Percentiles rank a stretch among this genome's conserved stretches.
These are phyloP conservation scores for Olivierus martensii DNA, from an alignment of 1,140 invertebrate species.

Conservation along the genomic window DNA sequence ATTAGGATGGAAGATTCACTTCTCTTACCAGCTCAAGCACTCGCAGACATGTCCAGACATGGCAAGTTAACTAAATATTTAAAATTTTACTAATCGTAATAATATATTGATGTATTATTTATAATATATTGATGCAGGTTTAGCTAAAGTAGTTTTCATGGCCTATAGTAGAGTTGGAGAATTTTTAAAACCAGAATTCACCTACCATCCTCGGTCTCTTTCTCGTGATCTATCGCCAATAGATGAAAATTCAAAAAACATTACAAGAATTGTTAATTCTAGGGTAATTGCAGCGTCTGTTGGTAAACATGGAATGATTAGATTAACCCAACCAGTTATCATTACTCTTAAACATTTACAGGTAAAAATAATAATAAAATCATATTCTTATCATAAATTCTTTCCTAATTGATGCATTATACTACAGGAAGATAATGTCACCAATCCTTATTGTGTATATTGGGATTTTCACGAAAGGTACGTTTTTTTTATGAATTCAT, in stretches of 20 bases:
- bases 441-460: constrained; percentile 82
- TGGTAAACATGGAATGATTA: constrained; percentile 11
- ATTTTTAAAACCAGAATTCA: constrained; percentile 14
- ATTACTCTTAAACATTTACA: constrained; percentile 43
- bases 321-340: constrained; percentile 12
- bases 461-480: constrained; percentile 71
- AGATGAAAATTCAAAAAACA: constrained; percentile 15
- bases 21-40: constrained; percentile 18
- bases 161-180: constrained; percentile 18
- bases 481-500: neutral
- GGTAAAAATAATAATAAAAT: no score
- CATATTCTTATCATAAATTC: no score
- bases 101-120: neutral
- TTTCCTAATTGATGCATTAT: neutral
- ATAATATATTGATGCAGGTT: constrained; percentile 8
- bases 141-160: constrained; percentile 19
- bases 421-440: constrained; percentile 54
- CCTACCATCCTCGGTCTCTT: neutral
- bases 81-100: neutral
- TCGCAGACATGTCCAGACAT: constrained; percentile 22
- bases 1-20: constrained; percentile 19
- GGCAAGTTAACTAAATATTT: constrained; percentile 40
- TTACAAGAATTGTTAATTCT: constrained; percentile 54
- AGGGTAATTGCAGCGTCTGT: constrained; percentile 51
- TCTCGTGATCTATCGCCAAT: constrained; percentile 14